Base-by-base conservation (phyloP, 1,140 invertebrate genomes). In the Myzus persicae region DNA sequence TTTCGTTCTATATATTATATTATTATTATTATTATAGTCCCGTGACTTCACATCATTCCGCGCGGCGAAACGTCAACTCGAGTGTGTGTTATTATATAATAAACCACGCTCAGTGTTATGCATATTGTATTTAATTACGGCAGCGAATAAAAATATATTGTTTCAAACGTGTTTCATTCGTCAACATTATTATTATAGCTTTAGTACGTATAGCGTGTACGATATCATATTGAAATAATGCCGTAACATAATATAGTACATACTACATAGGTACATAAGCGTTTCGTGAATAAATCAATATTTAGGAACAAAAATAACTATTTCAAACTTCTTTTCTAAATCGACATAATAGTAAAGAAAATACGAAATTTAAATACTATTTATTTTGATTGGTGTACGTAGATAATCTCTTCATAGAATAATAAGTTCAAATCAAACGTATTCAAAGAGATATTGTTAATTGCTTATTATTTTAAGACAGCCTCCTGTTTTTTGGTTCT, bases 81-180 rank as follows among this genome's bases (percentile, higher is more conserved):
- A 87, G 85, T 87, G 85, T 76, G 31, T n/a, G 59, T 76, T 76
- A 76, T 76, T 76, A 18, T 76, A 76, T 76, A 76, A 76, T 76
- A 76, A 76, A 76, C 59, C 18, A 18, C 14, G 59, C 59, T 11
- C 59, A n/a, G 31, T n/a, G 59, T 46, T n/a, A 87, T 87, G 31
- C 51, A 89, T 38, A 89, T 48, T 54, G n/a, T 51, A 89, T 89
- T 89, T 89, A 89, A 89, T 89, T 87, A 46, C 44, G 20, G 42
- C n/a, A 3, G n/a, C 44, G 31, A 46, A 44, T 46, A 87, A 82
- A 82, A 38, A 81, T 76, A 87, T n/a, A 87, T 44, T 36, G 42
- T 87, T 87, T 87, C 44, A n/a, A n/a, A 87, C 46, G 82, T 36
- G 44, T 46, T 44, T 87, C 44, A 18, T 87, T 87, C 22, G 82